Percentiles rank a stretch among this genome's conserved stretches.
Evolutionary conservation across 2,888 invertebrate species (phyloP).

Genomic region (Ichneumoninae sp.): DNA sequence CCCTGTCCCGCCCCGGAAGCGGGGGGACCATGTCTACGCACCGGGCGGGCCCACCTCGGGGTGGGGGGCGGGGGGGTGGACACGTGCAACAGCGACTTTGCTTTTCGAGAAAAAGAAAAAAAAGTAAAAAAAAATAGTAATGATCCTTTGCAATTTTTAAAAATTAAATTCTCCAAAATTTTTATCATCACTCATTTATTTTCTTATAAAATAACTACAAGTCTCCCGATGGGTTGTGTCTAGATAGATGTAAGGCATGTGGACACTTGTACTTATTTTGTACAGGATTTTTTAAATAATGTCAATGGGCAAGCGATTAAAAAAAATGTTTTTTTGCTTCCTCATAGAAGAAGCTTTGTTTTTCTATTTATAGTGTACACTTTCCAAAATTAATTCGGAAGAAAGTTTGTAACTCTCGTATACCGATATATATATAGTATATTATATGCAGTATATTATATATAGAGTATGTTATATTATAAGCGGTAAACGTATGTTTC

Average conservation of each 20-base stretch:
- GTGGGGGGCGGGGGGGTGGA: too few species aligned
- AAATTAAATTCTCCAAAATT: neutral
- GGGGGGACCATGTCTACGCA: slow-evolving; percentile 40
- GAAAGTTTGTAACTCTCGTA: neutral
- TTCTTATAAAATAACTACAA: too few species aligned
- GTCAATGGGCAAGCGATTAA: neutral
- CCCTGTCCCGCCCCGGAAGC: slow-evolving; percentile 28
- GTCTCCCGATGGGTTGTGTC: too few species aligned
- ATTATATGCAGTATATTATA: too few species aligned
- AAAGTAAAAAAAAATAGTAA: neutral
- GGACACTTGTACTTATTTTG: too few species aligned
- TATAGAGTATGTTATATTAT: too few species aligned
- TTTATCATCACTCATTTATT: too few species aligned
- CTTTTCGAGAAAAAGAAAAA: neutral
- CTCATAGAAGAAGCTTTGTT: neutral
- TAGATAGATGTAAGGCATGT: too few species aligned
- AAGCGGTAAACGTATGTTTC: too few species aligned
- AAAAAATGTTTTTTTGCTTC: neutral
- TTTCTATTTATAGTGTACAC: neutral
- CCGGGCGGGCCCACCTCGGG: neutral
- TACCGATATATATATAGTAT: neutral
- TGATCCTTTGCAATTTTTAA: neutral
- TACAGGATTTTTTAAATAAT: too few species aligned
- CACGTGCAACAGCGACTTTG: neutral
- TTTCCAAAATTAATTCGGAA: neutral